Percentiles rank a stretch among this genome's conserved stretches.
phyloP scores from a whole-genome alignment of 2,888 invertebrate species.

The Pelosia muscerda region DNA sequence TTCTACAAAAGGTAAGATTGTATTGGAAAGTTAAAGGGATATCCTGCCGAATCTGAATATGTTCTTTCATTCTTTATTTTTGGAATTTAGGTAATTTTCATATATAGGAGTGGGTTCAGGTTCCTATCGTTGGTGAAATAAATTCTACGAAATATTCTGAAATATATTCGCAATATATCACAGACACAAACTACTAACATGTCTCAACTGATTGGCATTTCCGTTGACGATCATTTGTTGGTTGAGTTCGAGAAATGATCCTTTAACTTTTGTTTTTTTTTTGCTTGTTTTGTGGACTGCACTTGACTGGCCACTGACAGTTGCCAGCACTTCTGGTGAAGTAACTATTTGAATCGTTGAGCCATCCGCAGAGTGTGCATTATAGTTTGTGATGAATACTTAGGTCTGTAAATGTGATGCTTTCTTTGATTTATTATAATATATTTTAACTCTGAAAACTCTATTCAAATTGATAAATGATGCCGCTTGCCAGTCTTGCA shows the following conservation, averaged over 20 bases:
- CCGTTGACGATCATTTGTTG: not conserved
- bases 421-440: not conserved
- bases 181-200: not conserved
- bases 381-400: not conserved
- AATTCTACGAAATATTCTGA: not conserved
- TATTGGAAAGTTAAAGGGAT: too few relatives aligned
- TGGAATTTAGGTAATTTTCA: too few relatives aligned
- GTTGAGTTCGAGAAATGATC: not conserved
- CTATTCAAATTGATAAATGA: not conserved
- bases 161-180: not conserved
- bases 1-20: too few relatives aligned
- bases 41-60: too few relatives aligned
- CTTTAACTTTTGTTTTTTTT: not conserved
- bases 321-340: too few relatives aligned
- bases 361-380: not conserved
- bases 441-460: not conserved
- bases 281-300: not conserved
- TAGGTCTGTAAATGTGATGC: not conserved
- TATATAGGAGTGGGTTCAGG: not conserved
- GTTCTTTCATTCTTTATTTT: too few relatives aligned
- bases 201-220: not conserved
- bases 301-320: not conserved
- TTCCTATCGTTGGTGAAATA: not conserved
- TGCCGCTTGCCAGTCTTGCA: not conserved
- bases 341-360: not conserved